A percentile compares a stretch with the other conserved stretches of the same genome.
Evolutionary conservation across 2,797 vertebrate genomes (phyloP).

Genomic region (Esox masquinongy): DNA sequence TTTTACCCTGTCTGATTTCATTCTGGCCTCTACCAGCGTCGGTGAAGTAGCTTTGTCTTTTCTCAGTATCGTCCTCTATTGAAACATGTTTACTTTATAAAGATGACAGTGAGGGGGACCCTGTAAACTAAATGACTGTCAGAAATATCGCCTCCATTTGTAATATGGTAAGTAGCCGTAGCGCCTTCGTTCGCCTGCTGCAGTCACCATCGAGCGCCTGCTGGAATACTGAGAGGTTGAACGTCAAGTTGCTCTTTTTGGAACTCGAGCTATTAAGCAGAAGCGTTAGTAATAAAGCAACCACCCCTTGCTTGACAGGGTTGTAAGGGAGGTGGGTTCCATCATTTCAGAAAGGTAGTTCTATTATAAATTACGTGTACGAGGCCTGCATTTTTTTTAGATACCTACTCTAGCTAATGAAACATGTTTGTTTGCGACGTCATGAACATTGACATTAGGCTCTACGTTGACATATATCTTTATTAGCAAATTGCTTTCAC

Average conservation of each 20-base stretch:
- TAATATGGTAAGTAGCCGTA: constrained; percentile 93
- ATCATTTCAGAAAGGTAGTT: not conserved
- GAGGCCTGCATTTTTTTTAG: not conserved
- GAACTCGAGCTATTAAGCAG: not conserved
- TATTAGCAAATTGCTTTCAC: no score
- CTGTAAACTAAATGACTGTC: constrained; percentile 99
- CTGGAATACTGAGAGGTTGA: not conserved
- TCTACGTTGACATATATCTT: not conserved
- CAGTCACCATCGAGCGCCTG: constrained; percentile 41
- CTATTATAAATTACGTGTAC: not conserved
- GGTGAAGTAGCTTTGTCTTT: constrained; percentile 55
- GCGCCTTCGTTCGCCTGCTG: constrained; percentile 41
- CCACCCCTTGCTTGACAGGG: not conserved
- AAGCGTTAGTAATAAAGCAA: not conserved
- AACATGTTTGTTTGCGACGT: not conserved
- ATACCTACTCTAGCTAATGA: not conserved
- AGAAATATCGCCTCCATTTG: constrained; percentile 99
- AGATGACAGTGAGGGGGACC: constrained; percentile 90
- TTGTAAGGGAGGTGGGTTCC: not conserved
- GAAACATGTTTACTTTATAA: constrained; percentile 86
- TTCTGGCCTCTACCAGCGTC: constrained; percentile 72
- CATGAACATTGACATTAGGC: not conserved
- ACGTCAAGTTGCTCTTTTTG: constrained; percentile 20
- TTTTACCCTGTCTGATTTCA: constrained; percentile 60
- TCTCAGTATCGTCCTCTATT: constrained; percentile 56